These are phyloP conservation scores for Enteromius viviparus DNA, from an alignment of 2,797 vertebrate genomes.

Conservation along the genomic window DNA sequence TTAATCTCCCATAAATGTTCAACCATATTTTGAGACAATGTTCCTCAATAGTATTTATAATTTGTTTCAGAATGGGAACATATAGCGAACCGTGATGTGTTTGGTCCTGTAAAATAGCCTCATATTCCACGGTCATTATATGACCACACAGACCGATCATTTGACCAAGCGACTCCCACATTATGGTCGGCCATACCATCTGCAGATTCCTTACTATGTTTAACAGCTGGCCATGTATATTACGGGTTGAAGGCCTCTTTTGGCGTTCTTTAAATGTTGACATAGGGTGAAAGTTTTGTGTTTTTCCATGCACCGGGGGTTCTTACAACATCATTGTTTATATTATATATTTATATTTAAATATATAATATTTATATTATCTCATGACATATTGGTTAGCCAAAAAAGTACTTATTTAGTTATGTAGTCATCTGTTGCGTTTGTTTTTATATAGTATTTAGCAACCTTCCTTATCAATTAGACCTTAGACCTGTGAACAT, in stretches of 20 bases:
- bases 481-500: background rate
- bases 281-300: conserved; percentile 1
- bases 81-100: background rate
- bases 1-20: background rate
- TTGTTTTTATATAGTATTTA: background rate
- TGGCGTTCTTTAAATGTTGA: background rate
- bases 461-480: background rate
- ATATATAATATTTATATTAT: too few species aligned
- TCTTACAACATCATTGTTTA: background rate
- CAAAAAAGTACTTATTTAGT: background rate
- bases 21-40: background rate
- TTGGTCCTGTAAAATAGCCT: background rate
- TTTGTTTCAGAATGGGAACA: background rate
- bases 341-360: too few species aligned
- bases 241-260: background rate
- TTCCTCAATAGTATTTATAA: background rate
- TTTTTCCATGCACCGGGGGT: background rate
- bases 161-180: background rate
- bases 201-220: conserved; percentile 14
- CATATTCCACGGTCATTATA: background rate
- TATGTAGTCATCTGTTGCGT: background rate
- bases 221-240: background rate
- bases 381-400: background rate
- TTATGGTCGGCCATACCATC: background rate
- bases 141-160: background rate